Evolutionary conservation across 1,140 invertebrate genomes (phyloP).

Genomic region (Polypedilum pembai): DNA sequence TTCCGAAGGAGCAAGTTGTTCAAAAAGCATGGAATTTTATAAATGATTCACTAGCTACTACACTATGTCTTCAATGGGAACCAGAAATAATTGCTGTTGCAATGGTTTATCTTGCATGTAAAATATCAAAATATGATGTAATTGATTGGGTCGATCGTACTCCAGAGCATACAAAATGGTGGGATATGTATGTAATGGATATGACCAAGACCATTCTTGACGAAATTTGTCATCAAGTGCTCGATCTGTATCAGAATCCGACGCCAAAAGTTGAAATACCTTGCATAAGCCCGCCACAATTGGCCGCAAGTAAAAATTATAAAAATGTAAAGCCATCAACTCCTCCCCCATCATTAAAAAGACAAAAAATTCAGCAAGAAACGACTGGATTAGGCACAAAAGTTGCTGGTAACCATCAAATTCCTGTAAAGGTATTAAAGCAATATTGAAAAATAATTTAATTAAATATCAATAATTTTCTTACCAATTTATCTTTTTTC

Average conservation of each 20-base stretch:
- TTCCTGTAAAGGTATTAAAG: not conserved
- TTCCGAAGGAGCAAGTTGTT: constrained; percentile 66
- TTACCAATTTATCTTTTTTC: not conserved
- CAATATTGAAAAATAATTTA: not conserved
- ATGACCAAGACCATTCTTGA: constrained; percentile 92
- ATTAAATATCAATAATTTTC: not conserved
- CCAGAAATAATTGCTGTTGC: constrained; percentile 98
- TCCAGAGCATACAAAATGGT: constrained; percentile 83
- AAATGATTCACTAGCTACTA: constrained; percentile 96
- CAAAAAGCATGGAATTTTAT: constrained; percentile 99
- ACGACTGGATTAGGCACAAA: not conserved
- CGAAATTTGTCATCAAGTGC: constrained; percentile 92
- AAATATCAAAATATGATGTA: constrained; percentile 91
- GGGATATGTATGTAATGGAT: constrained; percentile 91
- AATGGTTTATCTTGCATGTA: constrained; percentile 92
- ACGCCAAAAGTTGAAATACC: constrained; percentile 45
- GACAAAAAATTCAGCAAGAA: constrained; percentile 29
- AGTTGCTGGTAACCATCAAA: not conserved
- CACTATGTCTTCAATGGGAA: constrained; percentile 96
- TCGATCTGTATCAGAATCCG: constrained; percentile 72
- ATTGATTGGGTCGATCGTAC: constrained; percentile 82
- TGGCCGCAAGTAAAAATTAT: constrained; percentile 41
- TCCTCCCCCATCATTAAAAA: constrained; percentile 33
- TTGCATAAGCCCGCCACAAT: constrained; percentile 52
- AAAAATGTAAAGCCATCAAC: constrained; percentile 36